These are phyloP conservation scores for Athetis lepigone DNA, from an alignment of 2,888 invertebrate species.

Conservation along the genomic window DNA sequence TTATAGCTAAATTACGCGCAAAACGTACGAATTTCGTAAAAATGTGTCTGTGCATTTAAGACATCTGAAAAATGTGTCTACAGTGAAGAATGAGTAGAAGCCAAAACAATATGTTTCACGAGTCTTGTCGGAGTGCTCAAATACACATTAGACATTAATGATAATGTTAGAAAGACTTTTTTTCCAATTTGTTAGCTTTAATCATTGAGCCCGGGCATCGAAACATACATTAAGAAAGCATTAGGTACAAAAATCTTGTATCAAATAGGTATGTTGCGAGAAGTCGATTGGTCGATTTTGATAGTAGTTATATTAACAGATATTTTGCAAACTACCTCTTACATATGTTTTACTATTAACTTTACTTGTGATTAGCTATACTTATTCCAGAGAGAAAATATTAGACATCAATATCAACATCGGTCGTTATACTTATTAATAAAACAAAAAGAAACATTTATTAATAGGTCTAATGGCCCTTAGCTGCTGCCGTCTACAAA, in stretches of 20 bases:
- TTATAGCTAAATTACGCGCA: slow-evolving; percentile 30
- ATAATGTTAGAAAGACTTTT: slow-evolving; percentile 18
- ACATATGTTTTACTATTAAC: no score
- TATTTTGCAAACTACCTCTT: not conserved
- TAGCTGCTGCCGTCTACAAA: slow-evolving; percentile 36
- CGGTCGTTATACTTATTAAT: slow-evolving; percentile 19
- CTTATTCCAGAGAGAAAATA: slow-evolving; percentile 33
- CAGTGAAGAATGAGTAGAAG: slow-evolving; percentile 40
- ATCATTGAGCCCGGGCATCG: slow-evolving; percentile 1
- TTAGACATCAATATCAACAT: slow-evolving; percentile 38
- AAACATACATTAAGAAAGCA: slow-evolving; percentile 18
- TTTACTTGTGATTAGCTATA: slow-evolving; percentile 21
- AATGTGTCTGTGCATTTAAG: slow-evolving; percentile 49
- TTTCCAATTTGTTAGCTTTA: slow-evolving; percentile 24
- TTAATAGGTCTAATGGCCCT: slow-evolving; percentile 46
- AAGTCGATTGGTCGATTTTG: slow-evolving; percentile 24
- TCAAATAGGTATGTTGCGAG: not conserved
- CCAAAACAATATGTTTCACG: slow-evolving; percentile 49
- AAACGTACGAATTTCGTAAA: slow-evolving; percentile 47
- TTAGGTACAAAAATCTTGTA: not conserved
- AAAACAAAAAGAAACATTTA: slow-evolving; percentile 38
- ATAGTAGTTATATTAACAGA: not conserved
- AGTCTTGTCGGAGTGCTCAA: slow-evolving; percentile 39
- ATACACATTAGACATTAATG: slow-evolving; percentile 47
- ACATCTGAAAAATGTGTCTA: slow-evolving; percentile 46